Percentiles rank a stretch among this genome's conserved stretches.
These are phyloP conservation scores for Mesembrinibis cayennensis DNA, from an alignment of 2,113 vertebrate genomes.

Conservation along the genomic window DNA sequence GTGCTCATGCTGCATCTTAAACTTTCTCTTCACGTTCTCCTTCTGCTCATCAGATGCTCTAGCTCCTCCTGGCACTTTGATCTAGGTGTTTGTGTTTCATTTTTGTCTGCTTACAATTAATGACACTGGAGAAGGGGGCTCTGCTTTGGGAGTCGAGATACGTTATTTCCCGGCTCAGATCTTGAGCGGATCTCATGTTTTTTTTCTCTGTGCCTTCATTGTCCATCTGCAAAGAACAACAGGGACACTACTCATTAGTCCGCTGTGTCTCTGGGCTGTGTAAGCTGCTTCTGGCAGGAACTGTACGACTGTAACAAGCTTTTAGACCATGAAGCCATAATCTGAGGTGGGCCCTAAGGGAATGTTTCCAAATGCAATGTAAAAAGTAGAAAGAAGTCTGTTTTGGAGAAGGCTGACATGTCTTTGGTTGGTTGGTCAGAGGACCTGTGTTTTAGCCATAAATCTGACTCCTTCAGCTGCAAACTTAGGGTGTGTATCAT, in stretches of 20 bases:
- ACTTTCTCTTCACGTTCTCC: neutral
- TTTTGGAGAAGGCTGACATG: neutral
- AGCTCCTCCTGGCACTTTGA: neutral
- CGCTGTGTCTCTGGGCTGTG: neutral
- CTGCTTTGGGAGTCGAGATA: neutral
- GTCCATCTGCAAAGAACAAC: neutral
- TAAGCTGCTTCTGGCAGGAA: neutral
- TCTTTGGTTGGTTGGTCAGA: neutral
- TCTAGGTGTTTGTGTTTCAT: neutral
- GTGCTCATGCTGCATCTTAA: neutral
- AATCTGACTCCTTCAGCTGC: neutral
- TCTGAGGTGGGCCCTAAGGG: neutral
- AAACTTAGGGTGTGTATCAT: neutral
- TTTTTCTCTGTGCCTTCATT: neutral
- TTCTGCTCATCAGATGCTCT: neutral
- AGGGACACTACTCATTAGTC: neutral
- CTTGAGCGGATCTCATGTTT: neutral
- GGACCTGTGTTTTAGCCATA: neutral
- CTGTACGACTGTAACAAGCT: neutral
- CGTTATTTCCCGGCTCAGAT: neutral
- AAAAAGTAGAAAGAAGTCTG: neutral
- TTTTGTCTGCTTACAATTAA: neutral
- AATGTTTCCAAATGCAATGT: neutral
- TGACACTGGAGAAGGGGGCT: neutral
- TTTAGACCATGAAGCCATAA: neutral